Conservation (phyloP, 1,140 invertebrate genomes). For the Nautilus pompilius region DNA sequence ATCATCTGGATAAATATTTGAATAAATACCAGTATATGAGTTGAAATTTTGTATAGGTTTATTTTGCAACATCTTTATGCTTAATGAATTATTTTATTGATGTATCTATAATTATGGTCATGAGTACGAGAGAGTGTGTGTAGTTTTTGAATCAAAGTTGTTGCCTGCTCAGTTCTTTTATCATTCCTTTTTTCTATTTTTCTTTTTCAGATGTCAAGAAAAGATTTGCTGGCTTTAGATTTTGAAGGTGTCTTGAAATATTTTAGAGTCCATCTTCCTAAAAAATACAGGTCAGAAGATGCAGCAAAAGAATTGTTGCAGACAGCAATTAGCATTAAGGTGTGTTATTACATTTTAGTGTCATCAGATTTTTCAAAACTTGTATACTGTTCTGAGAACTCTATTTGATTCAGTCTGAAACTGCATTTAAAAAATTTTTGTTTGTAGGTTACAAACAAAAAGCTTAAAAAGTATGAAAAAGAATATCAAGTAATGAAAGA, state of each 20-base stretch:
- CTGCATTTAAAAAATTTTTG: conserved; percentile 1
- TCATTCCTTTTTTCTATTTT: background rate
- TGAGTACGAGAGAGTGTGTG: too few relatives aligned
- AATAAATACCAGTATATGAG: too few relatives aligned
- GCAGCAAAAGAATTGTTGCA: conserved; percentile 84
- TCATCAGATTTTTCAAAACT: background rate
- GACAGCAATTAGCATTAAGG: conserved; percentile 83
- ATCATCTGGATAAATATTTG: too few relatives aligned
- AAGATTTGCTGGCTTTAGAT: conserved; percentile 90
- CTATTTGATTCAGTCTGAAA: background rate
- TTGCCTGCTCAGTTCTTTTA: too few relatives aligned
- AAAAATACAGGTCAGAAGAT: conserved; percentile 90
- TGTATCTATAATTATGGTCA: too few relatives aligned
- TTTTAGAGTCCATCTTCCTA: conserved; percentile 91
- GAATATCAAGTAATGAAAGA: conserved; percentile 83
- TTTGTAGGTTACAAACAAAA: conserved; percentile 64
- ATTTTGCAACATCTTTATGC: too few relatives aligned
- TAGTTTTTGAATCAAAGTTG: too few relatives aligned
- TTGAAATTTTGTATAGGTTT: too few relatives aligned
- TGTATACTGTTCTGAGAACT: background rate
- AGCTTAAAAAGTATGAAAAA: conserved; percentile 92
- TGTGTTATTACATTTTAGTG: conserved; percentile 48
- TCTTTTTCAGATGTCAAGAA: conserved; percentile 70
- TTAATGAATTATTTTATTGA: too few relatives aligned
- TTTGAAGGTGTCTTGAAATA: conserved; percentile 93